phyloP scores from a whole-genome alignment of 2,797 vertebrate species.

The Botia kubotai region DNA sequence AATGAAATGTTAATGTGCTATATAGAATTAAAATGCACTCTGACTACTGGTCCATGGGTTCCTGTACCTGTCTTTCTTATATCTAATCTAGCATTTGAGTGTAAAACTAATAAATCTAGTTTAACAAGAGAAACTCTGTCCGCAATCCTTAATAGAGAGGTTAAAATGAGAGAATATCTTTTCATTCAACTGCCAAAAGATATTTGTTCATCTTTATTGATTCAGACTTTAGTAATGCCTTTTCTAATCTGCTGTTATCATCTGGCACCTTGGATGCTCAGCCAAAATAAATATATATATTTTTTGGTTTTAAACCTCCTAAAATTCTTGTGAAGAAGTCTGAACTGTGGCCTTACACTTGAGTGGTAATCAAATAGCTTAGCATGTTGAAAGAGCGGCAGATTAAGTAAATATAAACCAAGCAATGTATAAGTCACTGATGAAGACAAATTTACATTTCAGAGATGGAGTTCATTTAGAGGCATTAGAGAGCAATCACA shows the following conservation, averaged over 20 bases:
- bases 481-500: slow-evolving; percentile 13
- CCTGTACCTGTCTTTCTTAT: neutral
- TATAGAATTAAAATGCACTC: neutral
- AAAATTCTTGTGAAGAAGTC: slow-evolving; percentile 21
- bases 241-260: slow-evolving; percentile 36
- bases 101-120: slow-evolving; percentile 23
- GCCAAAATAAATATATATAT: slow-evolving; percentile 18
- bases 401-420: slow-evolving; percentile 50
- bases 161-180: neutral
- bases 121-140: slow-evolving; percentile 4
- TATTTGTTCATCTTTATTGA: slow-evolving; percentile 38
- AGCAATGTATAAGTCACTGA: slow-evolving; percentile 53
- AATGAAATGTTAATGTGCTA: too few species aligned
- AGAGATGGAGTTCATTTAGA: slow-evolving; percentile 42
- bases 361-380: slow-evolving; percentile 46
- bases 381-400: slow-evolving; percentile 40
- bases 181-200: neutral
- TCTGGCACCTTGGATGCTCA: neutral
- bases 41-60: neutral
- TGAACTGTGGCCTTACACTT: slow-evolving; percentile 32
- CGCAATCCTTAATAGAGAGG: neutral
- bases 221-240: slow-evolving; percentile 21
- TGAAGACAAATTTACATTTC: slow-evolving; percentile 54
- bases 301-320: slow-evolving; percentile 5
- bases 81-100: neutral